A percentile compares a stretch with the other conserved stretches of the same genome.
phyloP scores from a whole-genome alignment of 2,113 vertebrate genomes.

The Uria aalge region DNA sequence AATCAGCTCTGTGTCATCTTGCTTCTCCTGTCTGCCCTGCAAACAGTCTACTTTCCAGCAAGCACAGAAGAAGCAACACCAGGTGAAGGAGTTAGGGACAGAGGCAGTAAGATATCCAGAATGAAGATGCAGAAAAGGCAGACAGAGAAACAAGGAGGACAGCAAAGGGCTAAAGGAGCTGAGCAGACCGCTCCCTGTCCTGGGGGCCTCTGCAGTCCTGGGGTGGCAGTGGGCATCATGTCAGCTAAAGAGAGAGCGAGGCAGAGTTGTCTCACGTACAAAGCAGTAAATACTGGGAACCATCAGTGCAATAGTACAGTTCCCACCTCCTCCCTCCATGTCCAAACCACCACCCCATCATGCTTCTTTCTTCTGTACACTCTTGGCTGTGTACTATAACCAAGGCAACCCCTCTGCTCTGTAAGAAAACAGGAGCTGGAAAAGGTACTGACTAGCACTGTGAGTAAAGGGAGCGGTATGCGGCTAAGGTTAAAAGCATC shows the following conservation, averaged over 20 bases:
- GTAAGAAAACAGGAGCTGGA: background rate
- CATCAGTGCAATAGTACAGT: background rate
- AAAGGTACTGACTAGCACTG: background rate
- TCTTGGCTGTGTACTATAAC: background rate
- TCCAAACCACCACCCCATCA: background rate
- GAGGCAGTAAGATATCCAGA: background rate
- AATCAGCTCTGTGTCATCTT: background rate
- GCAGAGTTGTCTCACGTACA: background rate
- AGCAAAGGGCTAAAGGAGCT: background rate
- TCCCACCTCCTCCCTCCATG: background rate
- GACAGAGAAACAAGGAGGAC: background rate
- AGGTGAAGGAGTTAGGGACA: background rate
- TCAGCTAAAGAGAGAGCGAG: fast-evolving
- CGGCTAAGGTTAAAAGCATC: background rate
- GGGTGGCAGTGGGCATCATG: fast-evolving
- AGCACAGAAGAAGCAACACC: background rate
- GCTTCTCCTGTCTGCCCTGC: background rate
- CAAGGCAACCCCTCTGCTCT: background rate
- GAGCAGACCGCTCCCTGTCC: background rate
- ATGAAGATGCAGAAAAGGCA: background rate
- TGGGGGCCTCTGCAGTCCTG: background rate
- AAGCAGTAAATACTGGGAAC: background rate
- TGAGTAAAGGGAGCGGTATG: background rate
- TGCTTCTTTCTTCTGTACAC: background rate
- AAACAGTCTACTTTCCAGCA: background rate